A percentile compares a stretch with the other conserved stretches of the same genome.
These are phyloP conservation scores for Mythimna pallens DNA, from an alignment of 2,888 invertebrate genomes.

Conservation along the genomic window DNA sequence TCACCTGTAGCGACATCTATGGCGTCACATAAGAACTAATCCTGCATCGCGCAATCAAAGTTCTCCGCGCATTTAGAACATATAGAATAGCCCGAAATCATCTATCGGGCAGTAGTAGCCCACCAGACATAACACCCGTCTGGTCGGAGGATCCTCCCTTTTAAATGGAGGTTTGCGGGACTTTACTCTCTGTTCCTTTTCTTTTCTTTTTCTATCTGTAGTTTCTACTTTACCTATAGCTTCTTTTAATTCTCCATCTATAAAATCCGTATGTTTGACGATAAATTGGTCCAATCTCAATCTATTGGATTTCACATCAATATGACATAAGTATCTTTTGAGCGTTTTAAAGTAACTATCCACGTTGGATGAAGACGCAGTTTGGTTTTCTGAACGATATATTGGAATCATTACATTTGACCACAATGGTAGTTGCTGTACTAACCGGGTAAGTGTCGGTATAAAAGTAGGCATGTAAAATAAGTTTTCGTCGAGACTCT, in stretches of 20 bases:
- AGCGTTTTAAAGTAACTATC: constrained; percentile 20
- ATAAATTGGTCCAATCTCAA: constrained; percentile 40
- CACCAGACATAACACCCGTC: too few relatives aligned
- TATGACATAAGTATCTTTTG: constrained; percentile 15
- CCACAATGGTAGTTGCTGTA: constrained; percentile 28
- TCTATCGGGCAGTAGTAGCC: too few relatives aligned
- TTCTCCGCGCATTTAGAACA: too few relatives aligned
- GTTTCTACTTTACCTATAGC: constrained; percentile 28
- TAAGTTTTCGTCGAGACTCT: constrained; percentile 37
- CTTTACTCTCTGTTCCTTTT: too few relatives aligned
- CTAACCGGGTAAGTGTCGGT: constrained; percentile 27
- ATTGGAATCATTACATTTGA: constrained; percentile 28
- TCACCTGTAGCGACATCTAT: too few relatives aligned
- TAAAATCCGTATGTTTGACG: constrained; percentile 2
- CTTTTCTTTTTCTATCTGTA: constrained; percentile 2
- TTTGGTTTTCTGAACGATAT: constrained; percentile 19
- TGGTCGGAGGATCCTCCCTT: too few relatives aligned
- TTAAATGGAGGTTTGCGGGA: too few relatives aligned
- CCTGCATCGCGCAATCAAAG: too few relatives aligned
- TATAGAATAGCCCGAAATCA: too few relatives aligned
- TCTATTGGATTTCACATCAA: constrained; percentile 42
- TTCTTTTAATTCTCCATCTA: constrained; percentile 39
- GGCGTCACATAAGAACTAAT: too few relatives aligned
- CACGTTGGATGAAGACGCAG: constrained; percentile 8
- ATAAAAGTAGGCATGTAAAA: constrained; percentile 33